Evolutionary conservation across 2,113 vertebrate species (phyloP).

Genomic region (Passer montanus): DNA sequence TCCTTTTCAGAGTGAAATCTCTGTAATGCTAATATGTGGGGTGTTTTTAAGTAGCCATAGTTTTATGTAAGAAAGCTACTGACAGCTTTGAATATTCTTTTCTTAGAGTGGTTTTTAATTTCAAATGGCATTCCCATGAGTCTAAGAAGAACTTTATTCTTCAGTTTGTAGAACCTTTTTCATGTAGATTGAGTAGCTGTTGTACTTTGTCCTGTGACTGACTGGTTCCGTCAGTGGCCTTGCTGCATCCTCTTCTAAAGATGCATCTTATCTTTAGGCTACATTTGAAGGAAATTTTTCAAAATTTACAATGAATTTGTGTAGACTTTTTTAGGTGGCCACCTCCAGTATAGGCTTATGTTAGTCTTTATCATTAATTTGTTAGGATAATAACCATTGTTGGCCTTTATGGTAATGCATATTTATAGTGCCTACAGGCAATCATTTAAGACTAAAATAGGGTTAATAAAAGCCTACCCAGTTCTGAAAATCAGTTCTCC

Average conservation of each 20-base stretch:
- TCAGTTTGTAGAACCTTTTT: background rate
- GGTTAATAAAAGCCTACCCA: background rate
- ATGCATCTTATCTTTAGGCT: background rate
- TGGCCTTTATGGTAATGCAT: background rate
- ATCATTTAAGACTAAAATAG: background rate
- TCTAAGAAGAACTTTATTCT: background rate
- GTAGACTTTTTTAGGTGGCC: background rate
- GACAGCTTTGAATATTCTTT: background rate
- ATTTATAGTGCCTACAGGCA: background rate
- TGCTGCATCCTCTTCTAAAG: background rate
- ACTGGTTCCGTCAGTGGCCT: background rate
- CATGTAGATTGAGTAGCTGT: background rate
- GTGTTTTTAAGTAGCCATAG: background rate
- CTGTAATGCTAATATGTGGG: background rate
- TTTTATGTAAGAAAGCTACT: background rate
- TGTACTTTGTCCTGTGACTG: background rate
- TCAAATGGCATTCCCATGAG: background rate
- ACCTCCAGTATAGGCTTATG: background rate
- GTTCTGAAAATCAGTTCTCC: background rate
- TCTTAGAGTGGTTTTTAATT: background rate
- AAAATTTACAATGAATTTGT: background rate
- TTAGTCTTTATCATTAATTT: background rate
- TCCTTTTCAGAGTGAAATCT: background rate
- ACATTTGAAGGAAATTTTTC: background rate
- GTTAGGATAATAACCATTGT: background rate